phyloP scores from a whole-genome alignment of 2,888 invertebrate species.

The Troides oblongomaculatus region DNA sequence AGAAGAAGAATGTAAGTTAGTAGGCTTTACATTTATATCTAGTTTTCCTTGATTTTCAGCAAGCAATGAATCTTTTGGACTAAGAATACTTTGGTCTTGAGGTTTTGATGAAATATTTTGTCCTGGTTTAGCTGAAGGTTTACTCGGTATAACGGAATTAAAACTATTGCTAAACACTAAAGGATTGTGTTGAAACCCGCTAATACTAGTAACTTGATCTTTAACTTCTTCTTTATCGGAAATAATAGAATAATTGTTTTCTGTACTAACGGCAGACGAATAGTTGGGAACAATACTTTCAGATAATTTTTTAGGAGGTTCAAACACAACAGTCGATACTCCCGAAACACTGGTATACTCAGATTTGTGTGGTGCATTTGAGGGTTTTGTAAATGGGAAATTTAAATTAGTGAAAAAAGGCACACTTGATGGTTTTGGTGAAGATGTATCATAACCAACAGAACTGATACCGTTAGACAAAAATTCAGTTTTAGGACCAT shows the following conservation, averaged over 20 bases:
- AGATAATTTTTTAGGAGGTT: neutral
- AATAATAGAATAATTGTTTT: neutral
- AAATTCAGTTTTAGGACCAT: no score
- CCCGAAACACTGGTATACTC: slow-evolving; percentile 3
- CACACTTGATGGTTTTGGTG: no score
- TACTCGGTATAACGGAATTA: no score
- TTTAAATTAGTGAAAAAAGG: no score
- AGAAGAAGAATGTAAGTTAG: neutral
- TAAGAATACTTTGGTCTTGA: neutral
- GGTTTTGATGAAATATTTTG: neutral
- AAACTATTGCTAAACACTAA: neutral
- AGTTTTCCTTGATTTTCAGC: neutral
- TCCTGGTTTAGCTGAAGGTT: slow-evolving; percentile 1
- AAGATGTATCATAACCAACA: no score
- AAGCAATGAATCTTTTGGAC: slow-evolving; percentile 1
- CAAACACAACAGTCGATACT: neutral
- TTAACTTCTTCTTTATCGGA: slow-evolving; percentile 1
- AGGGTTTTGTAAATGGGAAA: neutral
- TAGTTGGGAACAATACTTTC: neutral
- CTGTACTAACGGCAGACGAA: neutral
- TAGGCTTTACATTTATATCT: slow-evolving; percentile 3
- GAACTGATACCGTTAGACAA: no score
- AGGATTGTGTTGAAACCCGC: neutral
- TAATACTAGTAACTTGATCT: neutral
- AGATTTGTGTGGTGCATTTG: slow-evolving; percentile 1